Conservation (phyloP, 1,140 invertebrate species). For the Plectus sambesii region DNA sequence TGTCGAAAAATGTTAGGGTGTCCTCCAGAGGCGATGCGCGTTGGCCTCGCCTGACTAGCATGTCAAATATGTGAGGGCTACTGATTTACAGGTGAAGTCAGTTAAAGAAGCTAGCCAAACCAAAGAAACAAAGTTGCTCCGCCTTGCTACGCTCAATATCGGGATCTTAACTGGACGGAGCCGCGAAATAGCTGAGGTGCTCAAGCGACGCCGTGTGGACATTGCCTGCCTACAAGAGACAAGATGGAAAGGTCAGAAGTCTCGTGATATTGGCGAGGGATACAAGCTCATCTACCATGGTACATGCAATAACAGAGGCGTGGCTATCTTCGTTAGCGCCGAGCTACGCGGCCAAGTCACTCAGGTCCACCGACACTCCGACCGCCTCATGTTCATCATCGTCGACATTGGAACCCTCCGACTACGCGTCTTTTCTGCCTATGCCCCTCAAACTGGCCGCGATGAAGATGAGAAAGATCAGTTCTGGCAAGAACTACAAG, state of each 20-base stretch:
- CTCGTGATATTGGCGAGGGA: neutral
- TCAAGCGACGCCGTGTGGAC: neutral
- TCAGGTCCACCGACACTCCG: neutral
- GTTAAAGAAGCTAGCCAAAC: neutral
- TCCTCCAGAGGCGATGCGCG: neutral
- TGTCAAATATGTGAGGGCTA: neutral
- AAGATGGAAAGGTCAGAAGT: neutral
- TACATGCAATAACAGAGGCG: neutral
- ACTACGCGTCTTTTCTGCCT: neutral
- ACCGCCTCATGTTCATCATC: neutral
- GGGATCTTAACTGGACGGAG: neutral
- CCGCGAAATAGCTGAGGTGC: neutral
- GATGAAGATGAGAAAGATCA: neutral
- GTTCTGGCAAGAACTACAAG: neutral
- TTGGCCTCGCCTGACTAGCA: neutral
- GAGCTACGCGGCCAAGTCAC: neutral
- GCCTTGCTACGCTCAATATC: neutral
- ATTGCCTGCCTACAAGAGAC: neutral
- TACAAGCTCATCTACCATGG: neutral
- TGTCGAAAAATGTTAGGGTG: neutral
- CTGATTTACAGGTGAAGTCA: neutral
- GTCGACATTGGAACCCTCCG: neutral
- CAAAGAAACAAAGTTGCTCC: too few species aligned
- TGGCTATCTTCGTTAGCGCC: neutral
- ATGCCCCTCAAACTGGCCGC: neutral